These are phyloP conservation scores for Protobothrops mucrosquamatus DNA, from an alignment of 2,113 vertebrate genomes.

Conservation along the genomic window DNA sequence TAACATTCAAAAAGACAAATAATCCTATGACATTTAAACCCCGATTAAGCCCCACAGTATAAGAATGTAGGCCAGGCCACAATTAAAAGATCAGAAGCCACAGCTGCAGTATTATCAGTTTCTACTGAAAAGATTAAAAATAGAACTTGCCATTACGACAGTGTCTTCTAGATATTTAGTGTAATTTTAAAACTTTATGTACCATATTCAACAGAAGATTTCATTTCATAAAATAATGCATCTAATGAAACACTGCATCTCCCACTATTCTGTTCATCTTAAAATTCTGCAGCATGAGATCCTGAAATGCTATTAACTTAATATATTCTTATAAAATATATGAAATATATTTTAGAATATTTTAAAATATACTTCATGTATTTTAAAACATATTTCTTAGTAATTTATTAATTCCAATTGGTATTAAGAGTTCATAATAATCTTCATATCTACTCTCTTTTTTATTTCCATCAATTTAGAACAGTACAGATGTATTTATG, in stretches of 20 bases:
- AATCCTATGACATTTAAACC: conserved; percentile 55
- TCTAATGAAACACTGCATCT: neutral
- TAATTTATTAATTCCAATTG: neutral
- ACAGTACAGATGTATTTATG: accelerated
- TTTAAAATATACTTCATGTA: neutral
- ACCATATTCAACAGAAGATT: neutral
- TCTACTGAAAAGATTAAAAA: conserved; percentile 46
- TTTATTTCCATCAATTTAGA: neutral
- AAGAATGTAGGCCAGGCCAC: conserved; percentile 46
- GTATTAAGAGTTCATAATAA: conserved; percentile 4
- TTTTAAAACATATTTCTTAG: neutral
- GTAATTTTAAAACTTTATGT: neutral
- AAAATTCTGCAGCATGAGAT: neutral
- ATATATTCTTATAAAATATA: no score
- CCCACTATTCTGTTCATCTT: neutral
- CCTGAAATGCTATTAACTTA: neutral
- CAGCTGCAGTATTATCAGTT: conserved; percentile 41
- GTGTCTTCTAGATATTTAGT: conserved; percentile 19
- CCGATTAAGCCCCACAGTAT: conserved; percentile 67
- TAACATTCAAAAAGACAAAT: conserved; percentile 58
- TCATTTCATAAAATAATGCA: neutral
- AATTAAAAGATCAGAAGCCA: conserved; percentile 37
- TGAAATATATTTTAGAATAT: no score
- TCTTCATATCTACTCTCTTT: neutral
- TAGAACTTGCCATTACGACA: neutral